Evolutionary conservation across 2,888 invertebrate species (phyloP), one percentile per base, ranked within the genome.

Genomic region (Brenthis ino): DNA sequence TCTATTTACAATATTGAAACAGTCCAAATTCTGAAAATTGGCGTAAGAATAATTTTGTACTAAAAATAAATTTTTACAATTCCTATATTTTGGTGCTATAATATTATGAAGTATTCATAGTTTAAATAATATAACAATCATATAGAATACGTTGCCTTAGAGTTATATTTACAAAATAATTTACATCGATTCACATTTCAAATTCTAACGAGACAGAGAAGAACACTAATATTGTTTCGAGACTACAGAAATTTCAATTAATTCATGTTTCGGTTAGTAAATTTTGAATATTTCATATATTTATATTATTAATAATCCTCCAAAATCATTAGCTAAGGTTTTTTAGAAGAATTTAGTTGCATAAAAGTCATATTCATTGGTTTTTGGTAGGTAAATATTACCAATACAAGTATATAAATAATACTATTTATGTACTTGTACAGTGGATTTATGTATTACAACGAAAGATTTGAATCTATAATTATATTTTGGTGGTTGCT

Each of bases 1-100:
- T 85, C 85, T 88, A 80, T 80, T 77, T 82, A 83, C 81, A 82
- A 79, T 81, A 78, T 76, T 71, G 78, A 16, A 54, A 64, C 53
- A 50, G 43, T 67, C 14, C 14, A 51, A 64, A 66, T 56, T 69
- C 63, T 56, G 69, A 69, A 60, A 63, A 65, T 60, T 67, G 56
- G 51, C 60, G 61, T 67, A 63, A 64, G 54, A 50, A 68, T 65
- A 75, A 65, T 82, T 82, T 87, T 83, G 82, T 83, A 85, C 82
- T 82, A 77, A 80, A 77, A 76, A 78, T 76, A 65, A 65, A 65
- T 43, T 57, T 51, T 37, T 65, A 54, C n/a, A 61, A 68, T 70
- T 57, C 53, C 58, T 63, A 68, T 63, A 50, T 66, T 70, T 73
- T 73, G 73, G 68, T 72, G 68, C 68, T 60, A 70, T 68, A 68